Percentiles rank a stretch among this genome's conserved stretches.
Evolutionary conservation across 2,888 invertebrate genomes (phyloP).

Genomic region (Nymphalis urticae): DNA sequence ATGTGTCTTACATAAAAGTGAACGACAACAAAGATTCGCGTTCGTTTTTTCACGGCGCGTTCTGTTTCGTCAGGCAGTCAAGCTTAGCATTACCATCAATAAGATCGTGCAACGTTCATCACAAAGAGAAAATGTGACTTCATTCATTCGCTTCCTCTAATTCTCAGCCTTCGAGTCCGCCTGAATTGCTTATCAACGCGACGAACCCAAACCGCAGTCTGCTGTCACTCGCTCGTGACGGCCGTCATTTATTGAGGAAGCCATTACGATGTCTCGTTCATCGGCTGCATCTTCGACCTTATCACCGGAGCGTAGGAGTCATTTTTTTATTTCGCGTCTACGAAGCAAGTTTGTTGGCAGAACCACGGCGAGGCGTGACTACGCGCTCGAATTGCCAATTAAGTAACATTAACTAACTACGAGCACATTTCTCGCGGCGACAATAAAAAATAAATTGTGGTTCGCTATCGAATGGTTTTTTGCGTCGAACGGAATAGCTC

Average conservation of each 20-base stretch:
- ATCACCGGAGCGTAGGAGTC: slow-evolving; percentile 22
- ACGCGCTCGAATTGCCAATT: slow-evolving; percentile 56
- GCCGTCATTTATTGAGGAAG: slow-evolving; percentile 47
- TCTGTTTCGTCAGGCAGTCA: too few species aligned
- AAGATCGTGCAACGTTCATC: not conserved
- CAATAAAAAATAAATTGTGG: slow-evolving; percentile 43
- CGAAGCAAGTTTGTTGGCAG: not conserved
- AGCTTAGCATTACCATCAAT: not conserved
- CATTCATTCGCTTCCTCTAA: slow-evolving; percentile 3
- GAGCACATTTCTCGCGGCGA: slow-evolving; percentile 48
- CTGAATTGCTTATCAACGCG: slow-evolving; percentile 22
- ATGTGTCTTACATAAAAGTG: too few species aligned
- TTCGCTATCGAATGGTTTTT: slow-evolving; percentile 34
- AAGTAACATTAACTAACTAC: slow-evolving; percentile 53
- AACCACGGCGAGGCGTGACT: slow-evolving; percentile 48
- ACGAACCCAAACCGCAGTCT: slow-evolving; percentile 30
- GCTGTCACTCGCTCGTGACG: slow-evolving; percentile 47
- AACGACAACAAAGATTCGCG: too few species aligned
- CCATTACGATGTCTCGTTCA: slow-evolving; percentile 37
- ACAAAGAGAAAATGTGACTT: not conserved
- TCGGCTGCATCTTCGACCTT: slow-evolving; percentile 17
- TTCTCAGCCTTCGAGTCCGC: slow-evolving; percentile 3
- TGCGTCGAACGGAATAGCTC: slow-evolving; percentile 22
- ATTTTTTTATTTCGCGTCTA: slow-evolving; percentile 22
- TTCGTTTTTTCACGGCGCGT: too few species aligned